phyloP scores from a whole-genome alignment of 1,140 invertebrate species.

The Nymphalis io region DNA sequence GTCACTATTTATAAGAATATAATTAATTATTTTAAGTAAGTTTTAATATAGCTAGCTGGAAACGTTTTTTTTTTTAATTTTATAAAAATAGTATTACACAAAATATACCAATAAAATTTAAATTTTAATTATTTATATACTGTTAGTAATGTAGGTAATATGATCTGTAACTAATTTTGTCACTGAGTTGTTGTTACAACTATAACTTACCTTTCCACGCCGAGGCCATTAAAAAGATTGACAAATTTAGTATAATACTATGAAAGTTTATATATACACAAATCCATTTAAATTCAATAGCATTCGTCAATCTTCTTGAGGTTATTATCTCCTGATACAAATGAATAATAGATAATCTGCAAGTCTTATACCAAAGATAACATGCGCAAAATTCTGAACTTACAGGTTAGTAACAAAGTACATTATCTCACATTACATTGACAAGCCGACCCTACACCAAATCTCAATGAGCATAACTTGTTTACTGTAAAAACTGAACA shows the following conservation, averaged over 20 bases:
- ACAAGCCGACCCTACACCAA: constrained; percentile 53
- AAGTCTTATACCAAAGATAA: neutral
- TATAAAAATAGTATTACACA: no score
- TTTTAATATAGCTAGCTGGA: no score
- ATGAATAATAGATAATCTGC: neutral
- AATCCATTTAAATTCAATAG: neutral
- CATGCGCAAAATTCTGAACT: constrained; percentile 13
- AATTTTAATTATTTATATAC: no score
- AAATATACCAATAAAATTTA: no score
- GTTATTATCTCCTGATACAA: neutral
- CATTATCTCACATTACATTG: constrained; percentile 30
- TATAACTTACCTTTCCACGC: neutral
- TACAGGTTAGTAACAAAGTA: constrained; percentile 36
- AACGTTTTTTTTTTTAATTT: no score
- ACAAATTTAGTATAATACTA: neutral
- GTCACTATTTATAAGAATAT: no score
- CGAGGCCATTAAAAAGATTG: neutral
- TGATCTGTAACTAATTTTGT: no score
- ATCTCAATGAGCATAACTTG: constrained; percentile 61
- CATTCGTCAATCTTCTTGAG: neutral
- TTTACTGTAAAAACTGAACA: constrained; percentile 68
- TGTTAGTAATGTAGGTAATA: no score
- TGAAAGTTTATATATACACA: neutral
- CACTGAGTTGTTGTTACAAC: neutral
- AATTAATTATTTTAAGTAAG: no score